A percentile compares a stretch with the other conserved stretches of the same genome.
phyloP scores from a whole-genome alignment of 2,797 vertebrate genomes.

The Rachycentron canadum region DNA sequence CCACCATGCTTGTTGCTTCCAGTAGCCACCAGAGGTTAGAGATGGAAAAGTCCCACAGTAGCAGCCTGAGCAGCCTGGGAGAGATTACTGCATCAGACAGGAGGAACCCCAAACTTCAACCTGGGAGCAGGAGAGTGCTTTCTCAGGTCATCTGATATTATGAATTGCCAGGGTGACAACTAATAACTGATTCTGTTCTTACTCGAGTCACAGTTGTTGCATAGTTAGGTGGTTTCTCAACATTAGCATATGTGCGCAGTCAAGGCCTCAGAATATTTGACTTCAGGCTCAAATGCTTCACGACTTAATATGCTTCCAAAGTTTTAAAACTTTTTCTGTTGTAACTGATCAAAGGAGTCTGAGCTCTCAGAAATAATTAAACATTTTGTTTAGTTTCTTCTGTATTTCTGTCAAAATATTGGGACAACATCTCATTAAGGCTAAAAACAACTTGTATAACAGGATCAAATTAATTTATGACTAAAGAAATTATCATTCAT shows the following conservation, averaged over 20 bases:
- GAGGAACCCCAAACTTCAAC: slow-evolving; percentile 62
- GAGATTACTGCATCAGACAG: slow-evolving; percentile 60
- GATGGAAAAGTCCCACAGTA: slow-evolving; percentile 46
- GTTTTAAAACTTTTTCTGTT: neutral
- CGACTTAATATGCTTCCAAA: neutral
- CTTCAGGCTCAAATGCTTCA: neutral
- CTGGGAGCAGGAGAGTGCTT: slow-evolving; percentile 14
- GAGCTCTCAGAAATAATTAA: neutral
- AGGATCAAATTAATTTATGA: neutral
- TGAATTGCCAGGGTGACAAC: neutral
- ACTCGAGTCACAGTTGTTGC: neutral
- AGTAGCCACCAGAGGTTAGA: neutral
- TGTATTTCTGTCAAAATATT: neutral
- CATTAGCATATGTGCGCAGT: neutral
- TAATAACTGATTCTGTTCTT: neutral
- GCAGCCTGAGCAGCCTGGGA: slow-evolving; percentile 81
- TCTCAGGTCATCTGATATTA: slow-evolving; percentile 78
- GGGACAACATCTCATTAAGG: neutral
- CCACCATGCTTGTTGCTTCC: slow-evolving; percentile 18
- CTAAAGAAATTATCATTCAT: neutral
- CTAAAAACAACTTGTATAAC: neutral
- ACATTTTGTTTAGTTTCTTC: neutral
- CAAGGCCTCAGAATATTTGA: neutral
- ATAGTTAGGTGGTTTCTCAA: neutral
- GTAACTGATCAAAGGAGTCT: neutral